Conservation (phyloP, 2,797 vertebrate genomes). For the Dendrocincla tyrannina region DNA sequence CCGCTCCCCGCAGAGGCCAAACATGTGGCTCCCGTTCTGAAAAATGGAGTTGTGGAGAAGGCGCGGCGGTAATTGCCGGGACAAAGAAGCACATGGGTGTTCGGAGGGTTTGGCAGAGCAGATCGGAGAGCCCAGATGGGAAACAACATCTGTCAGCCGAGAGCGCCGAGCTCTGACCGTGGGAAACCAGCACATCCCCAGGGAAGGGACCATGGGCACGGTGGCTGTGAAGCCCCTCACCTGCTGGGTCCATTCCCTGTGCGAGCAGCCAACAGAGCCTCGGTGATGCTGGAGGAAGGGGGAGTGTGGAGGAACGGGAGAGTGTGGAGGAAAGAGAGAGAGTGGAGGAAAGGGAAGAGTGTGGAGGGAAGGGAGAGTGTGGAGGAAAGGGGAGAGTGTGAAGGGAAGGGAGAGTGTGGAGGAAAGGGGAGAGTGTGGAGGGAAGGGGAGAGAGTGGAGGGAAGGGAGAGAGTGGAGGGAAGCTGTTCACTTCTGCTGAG, state of each 20-base stretch:
- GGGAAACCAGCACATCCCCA: background rate
- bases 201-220: background rate
- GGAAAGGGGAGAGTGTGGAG: background rate
- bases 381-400: background rate
- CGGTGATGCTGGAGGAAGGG: background rate
- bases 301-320: background rate
- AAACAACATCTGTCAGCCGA: background rate
- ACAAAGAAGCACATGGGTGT: slow-evolving; percentile 31
- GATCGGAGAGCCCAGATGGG: background rate
- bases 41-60: slow-evolving; percentile 29
- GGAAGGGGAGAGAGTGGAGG: no score
- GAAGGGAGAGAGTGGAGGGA: background rate
- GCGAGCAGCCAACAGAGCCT: rapidly evolving
- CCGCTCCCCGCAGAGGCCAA: background rate
- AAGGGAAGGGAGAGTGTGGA: no score
- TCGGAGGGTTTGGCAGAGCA: background rate
- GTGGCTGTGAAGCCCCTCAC: background rate
- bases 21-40: background rate
- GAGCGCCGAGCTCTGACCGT: background rate
- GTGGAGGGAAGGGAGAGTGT: background rate
- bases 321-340: background rate
- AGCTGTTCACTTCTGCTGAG: background rate
- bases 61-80: background rate
- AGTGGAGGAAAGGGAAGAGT: background rate
- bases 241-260: background rate